Conservation (phyloP, 2,113 vertebrate species). For the Pachycephala philippinensis region DNA sequence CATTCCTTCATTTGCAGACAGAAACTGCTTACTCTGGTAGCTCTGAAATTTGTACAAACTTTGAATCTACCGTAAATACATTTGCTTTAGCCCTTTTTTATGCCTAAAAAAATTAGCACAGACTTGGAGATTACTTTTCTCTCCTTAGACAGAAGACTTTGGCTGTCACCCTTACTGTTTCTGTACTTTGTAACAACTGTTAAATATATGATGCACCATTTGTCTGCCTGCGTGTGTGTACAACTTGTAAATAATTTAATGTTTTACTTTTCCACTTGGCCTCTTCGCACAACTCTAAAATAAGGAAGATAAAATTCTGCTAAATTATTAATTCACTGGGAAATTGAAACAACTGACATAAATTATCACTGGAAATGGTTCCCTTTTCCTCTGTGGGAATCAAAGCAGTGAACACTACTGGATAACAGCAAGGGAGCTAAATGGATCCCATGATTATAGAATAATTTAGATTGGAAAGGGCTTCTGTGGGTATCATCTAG, state of each 20-base stretch:
- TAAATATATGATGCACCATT: slow-evolving; percentile 17
- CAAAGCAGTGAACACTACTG: not conserved
- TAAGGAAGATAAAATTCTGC: slow-evolving; percentile 3
- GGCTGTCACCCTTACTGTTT: not conserved
- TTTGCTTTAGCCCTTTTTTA: not conserved
- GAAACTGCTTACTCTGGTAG: not conserved
- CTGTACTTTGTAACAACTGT: not conserved
- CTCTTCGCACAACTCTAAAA: not conserved
- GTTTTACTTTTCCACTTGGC: slow-evolving; percentile 5
- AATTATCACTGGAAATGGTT: not conserved
- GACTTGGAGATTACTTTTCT: not conserved
- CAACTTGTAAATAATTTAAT: slow-evolving; percentile 40
- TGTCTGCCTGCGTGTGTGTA: not conserved
- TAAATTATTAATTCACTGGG: slow-evolving; percentile 39
- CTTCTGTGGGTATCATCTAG: not conserved
- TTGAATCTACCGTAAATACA: not conserved
- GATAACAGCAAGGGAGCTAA: not conserved
- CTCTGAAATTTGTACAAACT: not conserved
- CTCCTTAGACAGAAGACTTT: not conserved
- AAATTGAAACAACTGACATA: not conserved
- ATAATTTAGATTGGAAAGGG: not conserved
- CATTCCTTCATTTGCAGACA: not conserved
- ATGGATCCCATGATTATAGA: not conserved
- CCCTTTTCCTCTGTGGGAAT: not conserved
- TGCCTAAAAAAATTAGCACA: not conserved